Conservation (phyloP, 2,797 vertebrate genomes). For the Okamejei kenojei region DNA sequence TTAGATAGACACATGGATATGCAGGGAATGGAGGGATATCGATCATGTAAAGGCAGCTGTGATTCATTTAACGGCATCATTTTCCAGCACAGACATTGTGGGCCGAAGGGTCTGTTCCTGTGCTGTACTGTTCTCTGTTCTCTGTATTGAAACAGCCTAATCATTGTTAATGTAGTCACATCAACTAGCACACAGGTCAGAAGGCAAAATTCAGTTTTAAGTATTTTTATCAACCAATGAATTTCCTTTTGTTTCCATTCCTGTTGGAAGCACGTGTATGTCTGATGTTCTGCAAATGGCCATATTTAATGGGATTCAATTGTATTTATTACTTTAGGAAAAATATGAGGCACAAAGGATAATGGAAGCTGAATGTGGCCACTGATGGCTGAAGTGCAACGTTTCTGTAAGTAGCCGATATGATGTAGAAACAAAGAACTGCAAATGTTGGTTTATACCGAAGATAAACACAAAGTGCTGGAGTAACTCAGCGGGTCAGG, state of each 20-base stretch:
- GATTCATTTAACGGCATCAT: too few species aligned
- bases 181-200: not conserved
- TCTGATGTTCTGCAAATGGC: not conserved
- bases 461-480: too few species aligned
- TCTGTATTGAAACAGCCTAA: too few species aligned
- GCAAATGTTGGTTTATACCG: too few species aligned
- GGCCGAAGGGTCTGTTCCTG: too few species aligned
- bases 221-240: not conserved
- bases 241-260: not conserved
- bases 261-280: not conserved
- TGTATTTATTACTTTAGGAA: constrained; percentile 29
- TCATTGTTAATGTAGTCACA: not conserved
- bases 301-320: not conserved
- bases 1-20: too few species aligned
- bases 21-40: too few species aligned
- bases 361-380: not conserved
- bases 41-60: too few species aligned
- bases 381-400: too few species aligned
- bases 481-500: too few species aligned
- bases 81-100: too few species aligned
- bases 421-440: not conserved
- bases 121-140: too few species aligned
- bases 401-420: not conserved
- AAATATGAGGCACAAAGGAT: not conserved
- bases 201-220: not conserved